Evolutionary conservation across 2,888 invertebrate species (phyloP).

Genomic region (Furcula furcula): DNA sequence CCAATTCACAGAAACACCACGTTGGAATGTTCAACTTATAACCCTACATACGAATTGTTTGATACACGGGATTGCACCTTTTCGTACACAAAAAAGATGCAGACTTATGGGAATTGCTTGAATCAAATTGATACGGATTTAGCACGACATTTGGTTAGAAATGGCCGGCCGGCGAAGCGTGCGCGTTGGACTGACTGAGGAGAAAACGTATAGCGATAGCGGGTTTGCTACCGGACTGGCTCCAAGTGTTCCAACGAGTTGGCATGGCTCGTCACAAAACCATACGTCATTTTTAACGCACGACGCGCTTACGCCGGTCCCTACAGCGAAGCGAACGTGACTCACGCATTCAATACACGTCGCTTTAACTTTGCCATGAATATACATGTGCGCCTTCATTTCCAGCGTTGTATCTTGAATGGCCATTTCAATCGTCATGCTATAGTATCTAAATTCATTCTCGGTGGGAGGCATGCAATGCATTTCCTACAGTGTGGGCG

Average conservation of each 20-base stretch:
- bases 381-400: not conserved
- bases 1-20: conserved; percentile 45
- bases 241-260: conserved; percentile 33
- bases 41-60: conserved; percentile 38
- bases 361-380: conserved; percentile 6
- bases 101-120: conserved; percentile 10
- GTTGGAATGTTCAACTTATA: conserved; percentile 34
- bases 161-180: conserved; percentile 56
- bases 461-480: conserved; percentile 10
- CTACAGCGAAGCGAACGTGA: conserved; percentile 8
- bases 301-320: conserved; percentile 60
- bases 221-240: conserved; percentile 34
- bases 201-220: conserved; percentile 29
- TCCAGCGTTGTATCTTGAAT: conserved; percentile 1
- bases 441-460: not conserved
- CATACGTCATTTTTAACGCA: conserved; percentile 63
- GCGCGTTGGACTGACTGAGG: conserved; percentile 30
- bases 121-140: conserved; percentile 21
- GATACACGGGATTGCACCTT: conserved; percentile 21
- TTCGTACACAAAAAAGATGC: conserved; percentile 14
- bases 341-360: conserved; percentile 23
- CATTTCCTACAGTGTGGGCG: conserved; percentile 12
- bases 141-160: conserved; percentile 25
- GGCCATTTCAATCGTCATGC: not conserved
- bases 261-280: conserved; percentile 41